Conservation (phyloP, 2,113 vertebrate genomes). For the Crotalus helleri region DNA sequence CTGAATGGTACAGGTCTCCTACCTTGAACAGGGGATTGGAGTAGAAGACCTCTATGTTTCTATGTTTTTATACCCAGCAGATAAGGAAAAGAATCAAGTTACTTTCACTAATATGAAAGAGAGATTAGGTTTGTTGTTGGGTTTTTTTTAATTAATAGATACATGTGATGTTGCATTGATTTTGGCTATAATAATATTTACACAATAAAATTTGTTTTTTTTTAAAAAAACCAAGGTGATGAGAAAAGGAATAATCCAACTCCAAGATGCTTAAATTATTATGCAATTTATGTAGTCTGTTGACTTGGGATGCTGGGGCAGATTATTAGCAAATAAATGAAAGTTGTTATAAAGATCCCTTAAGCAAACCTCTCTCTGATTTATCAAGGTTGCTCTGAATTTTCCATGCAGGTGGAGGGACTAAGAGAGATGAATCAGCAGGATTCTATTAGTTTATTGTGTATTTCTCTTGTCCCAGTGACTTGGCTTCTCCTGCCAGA, state of each 20-base stretch:
- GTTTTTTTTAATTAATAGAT: not conserved
- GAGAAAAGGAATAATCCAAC: not conserved
- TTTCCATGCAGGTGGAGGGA: not conserved
- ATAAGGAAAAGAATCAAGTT: not conserved
- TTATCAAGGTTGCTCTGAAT: not conserved
- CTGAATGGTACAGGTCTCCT: not conserved
- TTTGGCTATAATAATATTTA: not conserved
- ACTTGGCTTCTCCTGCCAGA: not conserved
- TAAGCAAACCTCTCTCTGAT: not conserved
- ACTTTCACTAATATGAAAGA: not conserved
- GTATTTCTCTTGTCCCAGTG: not conserved
- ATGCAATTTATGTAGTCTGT: not conserved
- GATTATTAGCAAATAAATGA: no score
- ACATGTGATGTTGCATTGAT: not conserved
- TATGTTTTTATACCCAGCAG: not conserved
- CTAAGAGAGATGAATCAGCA: not conserved
- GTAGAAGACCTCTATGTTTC: not conserved
- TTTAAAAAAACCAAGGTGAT: not conserved
- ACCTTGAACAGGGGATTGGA: not conserved
- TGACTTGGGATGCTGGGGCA: not conserved
- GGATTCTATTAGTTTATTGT: not conserved
- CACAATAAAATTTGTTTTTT: not conserved
- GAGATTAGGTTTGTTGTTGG: not conserved
- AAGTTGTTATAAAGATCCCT: not conserved
- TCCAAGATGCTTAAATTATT: not conserved